Evolutionary conservation across 2,113 vertebrate genomes (phyloP).

Genomic region (Aegotheles bennettii): DNA sequence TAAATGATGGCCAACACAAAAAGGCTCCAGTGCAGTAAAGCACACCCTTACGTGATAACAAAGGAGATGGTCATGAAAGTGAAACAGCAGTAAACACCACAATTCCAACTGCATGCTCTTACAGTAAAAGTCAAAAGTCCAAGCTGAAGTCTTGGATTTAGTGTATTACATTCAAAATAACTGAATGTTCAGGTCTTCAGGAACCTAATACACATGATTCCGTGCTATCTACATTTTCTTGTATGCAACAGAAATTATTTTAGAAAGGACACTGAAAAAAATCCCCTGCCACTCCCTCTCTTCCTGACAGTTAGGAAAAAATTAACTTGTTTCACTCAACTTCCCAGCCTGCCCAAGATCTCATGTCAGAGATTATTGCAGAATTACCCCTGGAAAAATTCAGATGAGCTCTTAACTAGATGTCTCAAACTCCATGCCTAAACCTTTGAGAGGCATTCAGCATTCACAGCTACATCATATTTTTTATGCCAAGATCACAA

Average conservation of each 20-base stretch:
- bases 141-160: background rate
- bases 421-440: background rate
- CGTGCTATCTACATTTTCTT: background rate
- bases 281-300: background rate
- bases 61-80: background rate
- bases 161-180: background rate
- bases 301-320: background rate
- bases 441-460: background rate
- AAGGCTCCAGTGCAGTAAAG: background rate
- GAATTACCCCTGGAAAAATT: background rate
- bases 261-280: background rate
- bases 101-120: background rate
- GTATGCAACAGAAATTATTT: background rate
- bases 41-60: background rate
- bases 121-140: background rate
- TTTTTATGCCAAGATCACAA: background rate
- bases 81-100: background rate
- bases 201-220: accelerated
- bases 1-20: background rate
- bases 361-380: background rate
- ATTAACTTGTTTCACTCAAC: background rate
- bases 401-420: background rate
- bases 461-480: background rate
- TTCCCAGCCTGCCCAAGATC: background rate
- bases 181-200: background rate